phyloP scores from a whole-genome alignment of 1,140 invertebrate genomes.

The Idris sp. region DNA sequence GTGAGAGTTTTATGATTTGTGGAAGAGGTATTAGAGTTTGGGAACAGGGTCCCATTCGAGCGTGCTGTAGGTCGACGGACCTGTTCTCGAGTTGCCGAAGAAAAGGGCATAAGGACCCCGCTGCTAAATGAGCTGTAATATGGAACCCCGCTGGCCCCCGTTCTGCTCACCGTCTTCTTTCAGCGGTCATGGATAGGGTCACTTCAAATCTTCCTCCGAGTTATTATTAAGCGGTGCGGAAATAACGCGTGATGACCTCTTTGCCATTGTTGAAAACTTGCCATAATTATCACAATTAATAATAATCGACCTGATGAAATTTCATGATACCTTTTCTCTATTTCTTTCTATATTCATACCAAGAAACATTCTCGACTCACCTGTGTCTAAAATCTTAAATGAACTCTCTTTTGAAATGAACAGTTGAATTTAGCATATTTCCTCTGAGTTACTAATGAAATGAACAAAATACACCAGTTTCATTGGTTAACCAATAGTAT shows the following conservation, averaged over 20 bases:
- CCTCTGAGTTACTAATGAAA: no score
- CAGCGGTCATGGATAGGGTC: conserved; percentile 58
- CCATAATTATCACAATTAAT: conserved; percentile 41
- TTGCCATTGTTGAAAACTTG: conserved; percentile 40
- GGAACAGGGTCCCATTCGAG: conserved; percentile 62
- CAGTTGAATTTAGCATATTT: no score
- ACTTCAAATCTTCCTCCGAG: conserved; percentile 46
- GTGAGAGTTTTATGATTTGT: conserved; percentile 41
- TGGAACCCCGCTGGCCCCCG: conserved; percentile 74
- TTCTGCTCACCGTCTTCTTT: conserved; percentile 54
- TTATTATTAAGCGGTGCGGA: conserved; percentile 53
- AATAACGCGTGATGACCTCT: conserved; percentile 51
- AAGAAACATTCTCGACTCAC: no score
- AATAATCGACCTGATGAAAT: no score
- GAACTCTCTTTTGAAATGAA: no score
- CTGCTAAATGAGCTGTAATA: conserved; percentile 79
- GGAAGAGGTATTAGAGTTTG: conserved; percentile 59
- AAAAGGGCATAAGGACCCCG: conserved; percentile 74
- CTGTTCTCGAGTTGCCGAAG: conserved; percentile 69
- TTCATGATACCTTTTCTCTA: no score
- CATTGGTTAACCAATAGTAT: no score
- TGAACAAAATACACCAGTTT: no score
- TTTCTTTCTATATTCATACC: no score
- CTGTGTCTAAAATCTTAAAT: no score
- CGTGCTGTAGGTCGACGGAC: conserved; percentile 71